phyloP scores from a whole-genome alignment of 2,888 invertebrate species.

The Halictus ligatus region DNA sequence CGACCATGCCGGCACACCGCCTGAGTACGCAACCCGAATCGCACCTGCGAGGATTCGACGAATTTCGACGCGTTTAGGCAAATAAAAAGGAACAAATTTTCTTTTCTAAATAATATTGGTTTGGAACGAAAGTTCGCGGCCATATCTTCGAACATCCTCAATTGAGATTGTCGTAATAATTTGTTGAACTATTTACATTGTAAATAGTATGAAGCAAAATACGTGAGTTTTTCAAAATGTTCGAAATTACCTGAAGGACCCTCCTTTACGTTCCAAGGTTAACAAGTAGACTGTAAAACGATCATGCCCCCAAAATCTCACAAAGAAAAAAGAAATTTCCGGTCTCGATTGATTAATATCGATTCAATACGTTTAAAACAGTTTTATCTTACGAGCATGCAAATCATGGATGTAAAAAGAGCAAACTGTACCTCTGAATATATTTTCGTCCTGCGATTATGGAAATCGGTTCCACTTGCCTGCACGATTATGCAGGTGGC shows the following conservation, averaged over 20 bases:
- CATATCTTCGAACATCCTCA: no score
- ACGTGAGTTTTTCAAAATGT: no score
- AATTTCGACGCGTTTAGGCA: conserved; percentile 47
- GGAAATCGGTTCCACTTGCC: background rate
- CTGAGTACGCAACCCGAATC: conserved; percentile 55
- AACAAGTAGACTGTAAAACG: no score
- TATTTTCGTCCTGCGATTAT: background rate
- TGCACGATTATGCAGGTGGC: conserved; percentile 6
- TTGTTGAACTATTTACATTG: no score
- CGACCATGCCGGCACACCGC: conserved; percentile 49
- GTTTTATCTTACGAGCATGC: background rate
- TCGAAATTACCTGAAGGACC: no score
- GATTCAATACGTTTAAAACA: background rate
- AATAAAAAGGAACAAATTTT: background rate
- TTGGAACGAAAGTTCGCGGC: no score
- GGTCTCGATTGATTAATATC: background rate
- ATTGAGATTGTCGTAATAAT: no score
- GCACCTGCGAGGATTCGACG: conserved; percentile 42
- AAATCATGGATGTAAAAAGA: background rate
- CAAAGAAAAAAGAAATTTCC: no score
- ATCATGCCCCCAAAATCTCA: no score
- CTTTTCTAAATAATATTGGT: background rate
- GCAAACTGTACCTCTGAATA: background rate
- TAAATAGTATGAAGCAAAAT: no score
- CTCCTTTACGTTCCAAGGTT: no score